These are phyloP conservation scores for Caradrina clavipalpis DNA, from an alignment of 2,888 invertebrate genomes.

Conservation along the genomic window DNA sequence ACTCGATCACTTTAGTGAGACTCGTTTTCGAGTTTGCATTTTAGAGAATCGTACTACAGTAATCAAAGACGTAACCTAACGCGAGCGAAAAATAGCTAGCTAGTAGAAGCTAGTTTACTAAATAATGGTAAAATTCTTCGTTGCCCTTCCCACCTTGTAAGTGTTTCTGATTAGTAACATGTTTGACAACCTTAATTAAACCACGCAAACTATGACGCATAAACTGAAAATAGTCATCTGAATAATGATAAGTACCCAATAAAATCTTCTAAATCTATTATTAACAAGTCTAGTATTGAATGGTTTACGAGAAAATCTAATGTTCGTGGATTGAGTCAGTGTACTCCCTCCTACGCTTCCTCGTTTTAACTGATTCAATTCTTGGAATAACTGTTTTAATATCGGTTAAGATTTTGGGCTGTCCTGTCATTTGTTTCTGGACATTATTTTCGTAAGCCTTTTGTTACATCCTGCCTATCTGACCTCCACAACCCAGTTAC, in stretches of 20 bases:
- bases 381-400: conserved; percentile 7
- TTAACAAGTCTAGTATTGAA: conserved; percentile 18
- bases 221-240: conserved; percentile 15
- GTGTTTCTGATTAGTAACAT: no score
- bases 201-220: neutral
- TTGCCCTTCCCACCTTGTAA: no score
- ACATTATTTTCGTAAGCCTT: neutral
- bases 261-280: conserved; percentile 6
- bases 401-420: conserved; percentile 18
- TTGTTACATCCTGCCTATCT: no score
- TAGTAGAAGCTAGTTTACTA: no score
- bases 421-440: conserved; percentile 24
- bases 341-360: conserved; percentile 38
- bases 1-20: no score
- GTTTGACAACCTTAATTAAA: neutral
- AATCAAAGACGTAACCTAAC: no score
- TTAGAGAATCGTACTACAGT: no score
- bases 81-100: no score
- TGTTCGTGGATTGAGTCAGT: conserved; percentile 30
- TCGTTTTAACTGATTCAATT: conserved; percentile 37
- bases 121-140: no score
- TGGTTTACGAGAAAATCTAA: conserved; percentile 29
- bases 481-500: no score
- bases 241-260: conserved; percentile 4
- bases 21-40: no score